Evolutionary conservation across 2,797 vertebrate species (phyloP), one percentile per base, ranked within the genome.

Genomic region (Pteronotus mesoamericanus): DNA sequence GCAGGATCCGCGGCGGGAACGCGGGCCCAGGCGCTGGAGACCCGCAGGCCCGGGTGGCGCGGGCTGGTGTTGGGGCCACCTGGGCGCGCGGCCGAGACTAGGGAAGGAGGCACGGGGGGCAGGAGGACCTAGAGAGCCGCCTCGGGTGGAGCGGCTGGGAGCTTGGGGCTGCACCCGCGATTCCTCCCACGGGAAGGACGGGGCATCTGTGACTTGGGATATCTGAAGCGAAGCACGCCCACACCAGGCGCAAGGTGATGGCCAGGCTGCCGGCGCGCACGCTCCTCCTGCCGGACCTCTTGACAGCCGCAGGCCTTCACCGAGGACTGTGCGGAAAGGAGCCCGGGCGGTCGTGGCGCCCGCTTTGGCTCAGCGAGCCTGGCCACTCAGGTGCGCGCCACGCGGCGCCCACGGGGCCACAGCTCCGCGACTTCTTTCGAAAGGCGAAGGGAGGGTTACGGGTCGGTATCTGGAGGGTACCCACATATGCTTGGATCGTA

Each of bases 321-420:
- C 69, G 9, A 3, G 79, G 37, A 5, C 19, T 0, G 24, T 0
- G 61, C 22, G 9, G 42, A 42, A 29, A 26, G 69, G 39, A 66
- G 64, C 72, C 39, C 0, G 5, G 5, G 88, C 77, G 42, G 22
- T 66, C 44, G 42, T 84, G 26, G 72, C 37, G 46, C 61, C 16
- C 46, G 29, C 32, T 1, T 4, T 0, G 0, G 64, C 34, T 5
- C n/a, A 0, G 8, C 42, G 24, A 34, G 15, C 16, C 19, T 0
- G 15, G 59, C 26, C 0, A 24, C 57, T 88, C 95, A 74, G 94
- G 95, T 93, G 95, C 89, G 72, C 78, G 85, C 68, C 37, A 1
- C 24, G n/a, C 57, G 3, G 82, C 39, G 15, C 68, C 55, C 1
- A 29, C 9, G 34, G 44, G 19, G 22, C 26, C 44, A 2, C 74